Conservation (phyloP, 2,113 vertebrate genomes). For the Oryzias curvinotus region DNA sequence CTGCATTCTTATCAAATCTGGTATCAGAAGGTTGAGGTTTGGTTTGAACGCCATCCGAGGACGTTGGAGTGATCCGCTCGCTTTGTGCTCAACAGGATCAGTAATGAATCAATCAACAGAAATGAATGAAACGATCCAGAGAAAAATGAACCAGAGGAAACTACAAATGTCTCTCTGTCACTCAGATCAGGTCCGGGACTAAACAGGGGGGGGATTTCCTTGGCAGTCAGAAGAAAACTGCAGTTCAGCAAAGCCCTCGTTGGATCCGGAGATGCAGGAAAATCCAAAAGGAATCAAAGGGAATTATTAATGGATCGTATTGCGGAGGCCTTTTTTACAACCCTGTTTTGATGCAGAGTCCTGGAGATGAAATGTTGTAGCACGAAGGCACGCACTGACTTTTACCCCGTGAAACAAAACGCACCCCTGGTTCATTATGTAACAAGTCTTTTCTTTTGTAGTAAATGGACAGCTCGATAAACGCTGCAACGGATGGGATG, state of each 20-base stretch:
- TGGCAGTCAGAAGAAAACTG: slow-evolving; percentile 48
- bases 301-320: slow-evolving; percentile 72
- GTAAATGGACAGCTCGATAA: slow-evolving; percentile 6
- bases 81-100: too few species aligned
- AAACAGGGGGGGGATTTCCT: slow-evolving; percentile 15
- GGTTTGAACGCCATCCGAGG: too few species aligned
- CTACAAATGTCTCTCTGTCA: not conserved
- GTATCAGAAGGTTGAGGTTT: too few species aligned
- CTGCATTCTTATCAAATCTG: too few species aligned
- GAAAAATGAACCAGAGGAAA: too few species aligned
- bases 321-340: slow-evolving; percentile 44
- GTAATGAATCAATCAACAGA: too few species aligned
- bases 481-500: slow-evolving; percentile 10
- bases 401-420: slow-evolving; percentile 43
- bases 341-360: slow-evolving; percentile 61
- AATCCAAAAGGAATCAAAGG: slow-evolving; percentile 58
- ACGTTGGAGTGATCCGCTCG: too few species aligned
- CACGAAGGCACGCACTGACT: slow-evolving; percentile 60
- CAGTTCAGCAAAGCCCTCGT: slow-evolving; percentile 37
- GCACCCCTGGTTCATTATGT: slow-evolving; percentile 13
- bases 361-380: slow-evolving; percentile 32
- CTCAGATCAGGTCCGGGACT: slow-evolving; percentile 8
- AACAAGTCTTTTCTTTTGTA: slow-evolving; percentile 4
- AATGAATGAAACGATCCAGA: too few species aligned
- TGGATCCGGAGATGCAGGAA: slow-evolving; percentile 53